Evolutionary conservation across 2,888 invertebrate genomes (phyloP).

Genomic region (Meta bourneti): DNA sequence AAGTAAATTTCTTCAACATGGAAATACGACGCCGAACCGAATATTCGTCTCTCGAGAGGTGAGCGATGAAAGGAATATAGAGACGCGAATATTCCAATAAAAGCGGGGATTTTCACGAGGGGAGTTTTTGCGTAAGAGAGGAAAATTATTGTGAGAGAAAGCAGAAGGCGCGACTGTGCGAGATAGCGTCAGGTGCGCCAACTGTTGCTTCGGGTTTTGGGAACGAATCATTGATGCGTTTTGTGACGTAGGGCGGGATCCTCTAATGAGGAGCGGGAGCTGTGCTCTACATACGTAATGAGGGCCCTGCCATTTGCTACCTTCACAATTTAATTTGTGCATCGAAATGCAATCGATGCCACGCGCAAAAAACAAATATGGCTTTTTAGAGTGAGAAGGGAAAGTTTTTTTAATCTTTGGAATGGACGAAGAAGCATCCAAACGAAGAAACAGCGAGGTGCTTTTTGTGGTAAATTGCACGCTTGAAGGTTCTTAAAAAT

Average conservation of each 20-base stretch:
- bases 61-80: too few relatives aligned
- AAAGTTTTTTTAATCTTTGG: background rate
- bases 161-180: slow-evolving; percentile 10
- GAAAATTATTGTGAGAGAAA: background rate
- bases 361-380: background rate
- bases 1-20: background rate
- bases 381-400: background rate
- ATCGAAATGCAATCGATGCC: background rate
- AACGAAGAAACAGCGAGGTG: too few relatives aligned
- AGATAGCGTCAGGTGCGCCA: slow-evolving; percentile 36
- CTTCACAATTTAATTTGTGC: background rate
- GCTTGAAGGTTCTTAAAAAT: too few relatives aligned
- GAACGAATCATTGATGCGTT: slow-evolving; percentile 34
- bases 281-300: slow-evolving; percentile 52
- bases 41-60: too few relatives aligned
- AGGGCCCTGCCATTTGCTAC: background rate
- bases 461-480: too few relatives aligned
- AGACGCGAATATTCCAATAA: too few relatives aligned
- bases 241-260: slow-evolving; percentile 53
- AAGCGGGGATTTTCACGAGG: too few relatives aligned
- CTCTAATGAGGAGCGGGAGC: slow-evolving; percentile 47
- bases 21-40: background rate
- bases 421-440: background rate
- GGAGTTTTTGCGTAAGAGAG: too few relatives aligned
- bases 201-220: slow-evolving; percentile 54